These are phyloP conservation scores for Leucoma salicis DNA, from an alignment of 2,888 invertebrate genomes.

Conservation along the genomic window DNA sequence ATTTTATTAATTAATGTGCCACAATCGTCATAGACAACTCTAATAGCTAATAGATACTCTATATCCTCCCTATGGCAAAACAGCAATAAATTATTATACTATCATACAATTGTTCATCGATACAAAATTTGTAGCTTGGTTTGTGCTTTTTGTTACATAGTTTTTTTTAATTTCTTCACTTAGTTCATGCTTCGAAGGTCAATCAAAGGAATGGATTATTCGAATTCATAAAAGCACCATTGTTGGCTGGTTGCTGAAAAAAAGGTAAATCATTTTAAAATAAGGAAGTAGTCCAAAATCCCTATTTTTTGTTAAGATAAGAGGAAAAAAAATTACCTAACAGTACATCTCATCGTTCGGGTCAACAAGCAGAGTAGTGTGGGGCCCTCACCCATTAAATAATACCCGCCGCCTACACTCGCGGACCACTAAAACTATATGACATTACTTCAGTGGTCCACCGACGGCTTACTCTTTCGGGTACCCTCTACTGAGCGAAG, in stretches of 20 bases:
- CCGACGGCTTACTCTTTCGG: no score
- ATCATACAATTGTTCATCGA: conserved; percentile 49
- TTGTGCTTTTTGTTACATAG: conserved; percentile 71
- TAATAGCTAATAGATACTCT: conserved; percentile 21
- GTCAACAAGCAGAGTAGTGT: no score
- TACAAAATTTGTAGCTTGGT: conserved; percentile 67
- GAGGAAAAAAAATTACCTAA: no score
- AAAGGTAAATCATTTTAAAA: no score
- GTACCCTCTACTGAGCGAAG: no score
- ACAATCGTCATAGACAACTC: conserved; percentile 8
- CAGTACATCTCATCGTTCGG: no score
- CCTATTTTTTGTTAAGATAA: no score
- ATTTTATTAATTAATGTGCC: conserved; percentile 7
- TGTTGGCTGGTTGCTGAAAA: conserved; percentile 63
- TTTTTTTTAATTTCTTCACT: conserved; percentile 58
- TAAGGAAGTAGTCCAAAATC: no score
- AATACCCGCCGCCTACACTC: no score
- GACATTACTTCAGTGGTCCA: no score
- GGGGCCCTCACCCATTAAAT: no score
- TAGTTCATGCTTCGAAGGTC: conserved; percentile 39
- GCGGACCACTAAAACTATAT: no score
- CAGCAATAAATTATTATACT: conserved; percentile 54
- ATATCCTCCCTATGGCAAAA: conserved; percentile 54
- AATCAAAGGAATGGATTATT: conserved; percentile 77
- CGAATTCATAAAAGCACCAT: conserved; percentile 64